Conservation (phyloP, 1,140 invertebrate genomes). For the Euborellia annulipes region DNA sequence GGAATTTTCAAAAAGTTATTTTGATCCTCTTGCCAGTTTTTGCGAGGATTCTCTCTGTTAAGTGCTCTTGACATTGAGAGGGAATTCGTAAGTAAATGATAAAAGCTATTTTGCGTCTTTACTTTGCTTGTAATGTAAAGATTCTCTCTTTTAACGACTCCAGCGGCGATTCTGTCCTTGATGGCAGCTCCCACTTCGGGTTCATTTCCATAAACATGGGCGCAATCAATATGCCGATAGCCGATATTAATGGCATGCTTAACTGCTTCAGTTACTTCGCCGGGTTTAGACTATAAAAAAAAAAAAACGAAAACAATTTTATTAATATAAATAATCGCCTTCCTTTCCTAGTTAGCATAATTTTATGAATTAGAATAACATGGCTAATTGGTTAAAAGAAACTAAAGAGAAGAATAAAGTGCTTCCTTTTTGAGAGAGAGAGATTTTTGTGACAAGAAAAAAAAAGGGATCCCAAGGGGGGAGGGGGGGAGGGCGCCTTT, state of each 20-base stretch:
- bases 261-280: slow-evolving; percentile 40
- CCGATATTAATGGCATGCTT: slow-evolving; percentile 48
- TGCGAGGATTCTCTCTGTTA: neutral
- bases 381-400: too few relatives aligned
- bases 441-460: too few relatives aligned
- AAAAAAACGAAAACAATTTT: neutral
- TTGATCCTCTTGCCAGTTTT: neutral
- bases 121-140: slow-evolving; percentile 43
- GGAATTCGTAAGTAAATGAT: neutral
- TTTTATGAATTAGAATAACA: too few relatives aligned
- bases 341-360: too few relatives aligned
- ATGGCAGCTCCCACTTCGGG: slow-evolving; percentile 25
- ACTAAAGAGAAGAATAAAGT: too few relatives aligned
- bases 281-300: slow-evolving; percentile 26
- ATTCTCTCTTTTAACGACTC: slow-evolving; percentile 23
- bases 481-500: too few relatives aligned
- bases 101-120: neutral
- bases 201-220: slow-evolving; percentile 37
- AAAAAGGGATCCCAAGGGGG: too few relatives aligned
- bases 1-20: too few relatives aligned
- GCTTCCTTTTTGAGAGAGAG: too few relatives aligned
- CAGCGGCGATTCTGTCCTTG: slow-evolving; percentile 20
- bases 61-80: neutral
- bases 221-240: slow-evolving; percentile 55
- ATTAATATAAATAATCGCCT: slow-evolving; percentile 1